Evolutionary conservation across 2,888 invertebrate species (phyloP).

Genomic region (Corythucha ciliata): DNA sequence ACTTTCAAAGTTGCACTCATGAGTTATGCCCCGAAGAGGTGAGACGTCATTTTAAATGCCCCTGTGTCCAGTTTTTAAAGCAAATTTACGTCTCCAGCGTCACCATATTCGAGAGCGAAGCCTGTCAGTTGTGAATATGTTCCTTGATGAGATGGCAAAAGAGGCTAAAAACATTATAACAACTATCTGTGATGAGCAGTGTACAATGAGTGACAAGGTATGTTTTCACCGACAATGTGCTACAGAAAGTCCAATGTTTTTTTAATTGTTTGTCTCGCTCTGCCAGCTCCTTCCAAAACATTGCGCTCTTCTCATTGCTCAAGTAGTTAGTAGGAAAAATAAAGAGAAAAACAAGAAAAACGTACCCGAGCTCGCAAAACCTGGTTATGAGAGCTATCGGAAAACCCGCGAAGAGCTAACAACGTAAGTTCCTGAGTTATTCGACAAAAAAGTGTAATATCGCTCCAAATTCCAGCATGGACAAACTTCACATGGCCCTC

Average conservation of each 20-base stretch:
- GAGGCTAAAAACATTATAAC: slow-evolving; percentile 98
- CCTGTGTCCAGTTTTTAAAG: not conserved
- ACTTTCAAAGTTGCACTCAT: slow-evolving; percentile 96
- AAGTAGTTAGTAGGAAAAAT: slow-evolving; percentile 79
- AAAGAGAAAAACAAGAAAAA: slow-evolving; percentile 88
- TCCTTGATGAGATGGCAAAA: slow-evolving; percentile 97
- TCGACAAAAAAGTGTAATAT: not conserved
- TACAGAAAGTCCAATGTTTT: not conserved
- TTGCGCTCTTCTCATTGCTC: slow-evolving; percentile 82
- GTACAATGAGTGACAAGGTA: slow-evolving; percentile 86
- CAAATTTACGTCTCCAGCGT: slow-evolving; percentile 44
- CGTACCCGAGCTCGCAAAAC: slow-evolving; percentile 74
- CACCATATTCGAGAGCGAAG: slow-evolving; percentile 93
- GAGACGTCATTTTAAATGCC: slow-evolving; percentile 20
- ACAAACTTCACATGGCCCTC: slow-evolving; percentile 95
- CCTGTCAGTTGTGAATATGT: slow-evolving; percentile 92
- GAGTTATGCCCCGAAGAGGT: slow-evolving; percentile 95
- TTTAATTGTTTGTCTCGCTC: slow-evolving; percentile 9
- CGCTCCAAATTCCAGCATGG: slow-evolving; percentile 55
- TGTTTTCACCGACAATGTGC: slow-evolving; percentile 17
- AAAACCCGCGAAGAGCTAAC: slow-evolving; percentile 94
- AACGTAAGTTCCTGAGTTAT: slow-evolving; percentile 46
- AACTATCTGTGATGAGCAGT: slow-evolving; percentile 96
- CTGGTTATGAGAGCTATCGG: slow-evolving; percentile 91
- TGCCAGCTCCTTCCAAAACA: slow-evolving; percentile 75